Base-by-base conservation (phyloP, 1,140 invertebrate species). In the Drosophila varians region DNA sequence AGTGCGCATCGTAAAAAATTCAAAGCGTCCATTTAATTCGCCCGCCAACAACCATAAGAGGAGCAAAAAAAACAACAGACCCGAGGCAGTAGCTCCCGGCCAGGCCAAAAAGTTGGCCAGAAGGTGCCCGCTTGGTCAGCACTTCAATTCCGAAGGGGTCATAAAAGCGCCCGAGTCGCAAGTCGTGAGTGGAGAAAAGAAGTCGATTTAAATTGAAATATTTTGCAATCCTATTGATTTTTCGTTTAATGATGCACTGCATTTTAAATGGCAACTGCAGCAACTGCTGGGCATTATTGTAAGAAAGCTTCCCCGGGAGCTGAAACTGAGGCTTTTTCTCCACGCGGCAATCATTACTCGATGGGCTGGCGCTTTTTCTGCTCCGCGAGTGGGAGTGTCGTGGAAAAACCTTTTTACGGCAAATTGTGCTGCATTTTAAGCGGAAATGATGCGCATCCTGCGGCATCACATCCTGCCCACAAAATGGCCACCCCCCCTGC, bases 1-100 rank as follows among this genome's bases (percentile, higher is more conserved):
- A 90, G 87, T 90, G 87, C 61, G 54, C 78, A 74, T 90, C 87
- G 88, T 90, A 90, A 90, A 90, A 90, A 90, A 90, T 79, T 83
- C 82, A 89, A 87, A 88, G 83, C 83, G 76, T 68, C 77, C 82
- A 87, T 88, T 88, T 87, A 83, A 87, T 88, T 82, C 83, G 75
- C 64, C 71, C 65, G 75, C 54, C 78, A 83, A 78, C 74, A 45
- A 61, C 64, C 26, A 66, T 45, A 66, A 38, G 8, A 38, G 36
- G 14, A 38, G 36, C 36, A 38, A 31, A 14, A 74, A 51, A 80
- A 75, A 57, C 71, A 78, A 34, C 60, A 58, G 28, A 4, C 34
- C 57, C 8, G 36, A 14, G 11, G 58, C 18, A 53, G 60, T 18
- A 11, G 43, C 52, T 36, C 28, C 12, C 12, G 26, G 26, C 18